phyloP scores from a whole-genome alignment of 1,140 invertebrate genomes.

The Drosophila auraria region DNA sequence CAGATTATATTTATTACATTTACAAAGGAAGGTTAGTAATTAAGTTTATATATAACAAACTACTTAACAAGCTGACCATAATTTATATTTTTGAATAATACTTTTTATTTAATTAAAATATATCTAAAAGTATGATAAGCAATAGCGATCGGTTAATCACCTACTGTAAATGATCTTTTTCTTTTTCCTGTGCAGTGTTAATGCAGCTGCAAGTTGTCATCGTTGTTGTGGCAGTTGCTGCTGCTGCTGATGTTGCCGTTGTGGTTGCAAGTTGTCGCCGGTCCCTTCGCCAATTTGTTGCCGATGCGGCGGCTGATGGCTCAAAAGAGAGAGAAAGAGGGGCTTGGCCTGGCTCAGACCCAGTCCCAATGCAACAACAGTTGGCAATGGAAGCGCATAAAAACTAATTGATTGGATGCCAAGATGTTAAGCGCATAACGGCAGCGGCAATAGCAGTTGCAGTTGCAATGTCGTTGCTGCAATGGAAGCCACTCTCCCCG shows the following conservation, averaged over 20 bases:
- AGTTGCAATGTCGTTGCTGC: constrained; percentile 46
- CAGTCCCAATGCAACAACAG: constrained; percentile 36
- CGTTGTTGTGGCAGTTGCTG: constrained; percentile 46
- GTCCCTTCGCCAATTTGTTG: constrained; percentile 80
- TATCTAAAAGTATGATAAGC: not conserved
- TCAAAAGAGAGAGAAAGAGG: constrained; percentile 45
- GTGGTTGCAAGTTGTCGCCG: constrained; percentile 54
- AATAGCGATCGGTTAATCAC: constrained; percentile 9
- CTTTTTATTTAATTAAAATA: not conserved
- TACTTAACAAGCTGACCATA: not conserved
- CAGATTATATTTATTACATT: not conserved
- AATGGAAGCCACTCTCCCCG: constrained; percentile 41
- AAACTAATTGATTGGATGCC: constrained; percentile 82
- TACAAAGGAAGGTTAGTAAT: not conserved
- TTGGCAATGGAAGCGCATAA: constrained; percentile 78
- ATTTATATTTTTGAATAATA: not conserved
- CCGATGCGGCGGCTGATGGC: constrained; percentile 60
- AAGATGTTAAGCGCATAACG: constrained; percentile 81
- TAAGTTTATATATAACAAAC: not conserved
- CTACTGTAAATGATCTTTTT: constrained; percentile 18
- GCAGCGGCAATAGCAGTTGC: constrained; percentile 42
- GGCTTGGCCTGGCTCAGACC: constrained; percentile 68
- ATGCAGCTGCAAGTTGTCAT: constrained; percentile 56
- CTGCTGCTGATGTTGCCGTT: constrained; percentile 39
- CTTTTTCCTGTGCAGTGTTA: constrained; percentile 37